Evolutionary conservation across 2,797 vertebrate species (phyloP), one percentile per base, ranked within the genome.

Genomic region (Alca torda): DNA sequence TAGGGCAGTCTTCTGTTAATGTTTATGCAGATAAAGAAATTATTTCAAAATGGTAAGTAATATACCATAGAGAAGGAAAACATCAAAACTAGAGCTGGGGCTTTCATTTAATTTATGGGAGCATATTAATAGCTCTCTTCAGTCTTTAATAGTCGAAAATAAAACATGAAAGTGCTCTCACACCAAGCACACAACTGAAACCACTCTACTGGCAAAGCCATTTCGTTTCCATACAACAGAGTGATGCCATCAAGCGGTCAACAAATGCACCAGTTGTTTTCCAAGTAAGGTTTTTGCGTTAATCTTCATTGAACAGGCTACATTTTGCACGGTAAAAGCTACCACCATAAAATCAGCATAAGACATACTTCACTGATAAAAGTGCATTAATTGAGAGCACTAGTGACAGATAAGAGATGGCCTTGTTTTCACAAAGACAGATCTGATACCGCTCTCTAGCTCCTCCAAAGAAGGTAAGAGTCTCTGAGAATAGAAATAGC

Each of bases 201-300:
- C 39, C 45, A 70, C 19, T 84, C n/a, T 26, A 33, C 23, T 15
- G 31, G 7, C 37, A 69, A 60, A 2, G 2, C 43, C 24, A 37
- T 57, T 75, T 10, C 15, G 10, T 33, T 89, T 64, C 87, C 94
- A 17, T 24, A 35, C 61, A 96, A 96, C 39, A 37, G 67, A 93
- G 95, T 39, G 72, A 97, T 94, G 95, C 97, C 97, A 96, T 92
- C 95, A 95, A 92, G 97, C 41, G 94, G 96, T 85, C 87, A 96
- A 82, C 33, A 74, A 75, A 91, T 1, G 65, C 69, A 92, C 17
- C 82, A 41, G 39, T 39, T 84, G n/a, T 68, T 89, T 94, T 63
- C 56, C 56, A 60, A 75, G 20, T 24, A 21, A 16, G 51, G 43
- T 13, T 68, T 85, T 80, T 2, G 70, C 48, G 69, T 94, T 87